Conservation (phyloP, 2,797 vertebrate species). For the Thalassophryne amazonica region DNA sequence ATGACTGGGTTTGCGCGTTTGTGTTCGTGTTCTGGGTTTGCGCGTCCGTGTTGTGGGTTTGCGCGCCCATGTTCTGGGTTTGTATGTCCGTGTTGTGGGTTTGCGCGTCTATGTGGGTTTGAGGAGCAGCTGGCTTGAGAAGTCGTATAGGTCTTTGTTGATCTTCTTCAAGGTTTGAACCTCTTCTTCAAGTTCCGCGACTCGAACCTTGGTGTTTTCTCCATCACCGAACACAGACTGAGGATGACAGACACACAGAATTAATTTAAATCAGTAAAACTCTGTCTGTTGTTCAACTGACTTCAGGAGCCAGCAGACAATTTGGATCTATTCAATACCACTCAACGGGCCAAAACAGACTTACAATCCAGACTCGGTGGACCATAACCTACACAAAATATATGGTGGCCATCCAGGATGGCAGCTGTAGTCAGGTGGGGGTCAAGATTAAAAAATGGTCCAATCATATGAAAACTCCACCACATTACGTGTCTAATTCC, state of each 20-base stretch:
- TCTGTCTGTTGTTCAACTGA: no score
- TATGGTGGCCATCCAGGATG: no score
- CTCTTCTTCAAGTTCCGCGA: slow-evolving; percentile 92
- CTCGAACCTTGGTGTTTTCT: slow-evolving; percentile 87
- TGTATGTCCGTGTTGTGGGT: not conserved
- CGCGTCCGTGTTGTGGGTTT: not conserved
- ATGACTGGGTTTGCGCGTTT: not conserved
- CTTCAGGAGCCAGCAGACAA: no score
- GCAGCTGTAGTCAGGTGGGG: no score
- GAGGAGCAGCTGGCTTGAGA: slow-evolving; percentile 89
- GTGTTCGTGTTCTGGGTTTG: not conserved
- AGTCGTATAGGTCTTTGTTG: slow-evolving; percentile 94
- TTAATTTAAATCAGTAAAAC: not conserved
- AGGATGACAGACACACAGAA: not conserved
- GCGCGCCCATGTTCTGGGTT: not conserved
- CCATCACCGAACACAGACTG: slow-evolving; percentile 88
- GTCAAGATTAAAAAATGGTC: no score
- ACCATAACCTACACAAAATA: no score
- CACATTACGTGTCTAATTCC: no score
- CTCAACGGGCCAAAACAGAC: no score
- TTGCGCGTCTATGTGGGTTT: slow-evolving; percentile 72
- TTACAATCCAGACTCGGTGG: no score
- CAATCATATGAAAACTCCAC: no score
- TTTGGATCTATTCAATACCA: no score
- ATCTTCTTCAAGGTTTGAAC: slow-evolving; percentile 90